Conservation (phyloP, 2,113 vertebrate species). For the Bos javanicus region DNA sequence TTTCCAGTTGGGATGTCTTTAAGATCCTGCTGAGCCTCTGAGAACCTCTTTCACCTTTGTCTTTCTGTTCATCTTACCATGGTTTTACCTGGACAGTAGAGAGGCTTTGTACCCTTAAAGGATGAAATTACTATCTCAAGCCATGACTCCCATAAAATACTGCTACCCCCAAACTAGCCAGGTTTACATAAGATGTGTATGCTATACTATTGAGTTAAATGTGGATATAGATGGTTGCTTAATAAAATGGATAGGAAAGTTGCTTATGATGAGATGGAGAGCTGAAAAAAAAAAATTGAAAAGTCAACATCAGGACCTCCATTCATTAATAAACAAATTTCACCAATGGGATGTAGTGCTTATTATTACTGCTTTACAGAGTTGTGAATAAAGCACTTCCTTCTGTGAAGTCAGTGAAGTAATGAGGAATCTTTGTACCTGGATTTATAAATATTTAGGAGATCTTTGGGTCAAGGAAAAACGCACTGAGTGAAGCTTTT, state of each 20-base stretch:
- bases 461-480: neutral
- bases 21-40: neutral
- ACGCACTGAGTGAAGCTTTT: neutral
- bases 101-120: neutral
- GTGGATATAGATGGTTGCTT: neutral
- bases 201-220: neutral
- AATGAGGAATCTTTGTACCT: neutral
- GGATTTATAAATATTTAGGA: neutral
- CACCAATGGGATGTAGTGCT: neutral
- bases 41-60: neutral
- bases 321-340: neutral
- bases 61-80: neutral
- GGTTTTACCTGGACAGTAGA: neutral
- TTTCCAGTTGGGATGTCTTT: neutral
- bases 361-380: neutral
- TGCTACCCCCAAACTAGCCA: neutral
- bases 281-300: neutral
- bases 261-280: neutral
- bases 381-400: neutral
- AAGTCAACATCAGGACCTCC: neutral
- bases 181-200: neutral
- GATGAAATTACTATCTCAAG: neutral
- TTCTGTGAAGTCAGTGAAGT: neutral
- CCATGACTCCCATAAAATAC: neutral
- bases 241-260: neutral